phyloP scores from a whole-genome alignment of 2,113 vertebrate species.

The Typhlomys cinereus region DNA sequence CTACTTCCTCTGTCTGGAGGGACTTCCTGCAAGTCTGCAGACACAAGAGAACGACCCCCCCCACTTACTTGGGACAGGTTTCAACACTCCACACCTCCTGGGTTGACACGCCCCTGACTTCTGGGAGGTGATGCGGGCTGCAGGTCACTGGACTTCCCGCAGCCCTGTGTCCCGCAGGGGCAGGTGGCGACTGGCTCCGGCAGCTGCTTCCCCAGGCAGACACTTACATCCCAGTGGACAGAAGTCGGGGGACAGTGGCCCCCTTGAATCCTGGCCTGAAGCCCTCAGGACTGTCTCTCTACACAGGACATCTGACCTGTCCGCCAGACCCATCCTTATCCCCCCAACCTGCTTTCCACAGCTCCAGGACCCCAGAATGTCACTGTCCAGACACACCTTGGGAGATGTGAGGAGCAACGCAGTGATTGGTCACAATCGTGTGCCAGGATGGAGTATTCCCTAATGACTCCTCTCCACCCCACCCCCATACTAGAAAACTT shows the following conservation, averaged over 20 bases:
- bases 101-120: too few species aligned
- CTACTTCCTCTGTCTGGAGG: not conserved
- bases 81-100: not conserved
- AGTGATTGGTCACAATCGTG: not conserved
- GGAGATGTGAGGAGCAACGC: not conserved
- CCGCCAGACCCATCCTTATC: too few species aligned
- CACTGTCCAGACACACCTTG: not conserved
- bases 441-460: not conserved
- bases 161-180: not conserved
- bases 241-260: not conserved
- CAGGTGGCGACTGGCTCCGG: not conserved
- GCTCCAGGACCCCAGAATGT: not conserved
- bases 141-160: not conserved
- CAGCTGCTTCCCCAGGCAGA: not conserved
- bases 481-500: not conserved
- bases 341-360: not conserved
- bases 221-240: not conserved
- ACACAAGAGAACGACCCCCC: too few species aligned
- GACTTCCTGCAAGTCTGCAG: not conserved
- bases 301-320: too few species aligned
- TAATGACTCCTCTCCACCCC: not conserved
- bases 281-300: not conserved
- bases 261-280: not conserved
- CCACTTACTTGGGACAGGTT: not conserved
- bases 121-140: too few species aligned